Conservation (phyloP, 2,888 invertebrate species). For the Stenodera caucasica region DNA sequence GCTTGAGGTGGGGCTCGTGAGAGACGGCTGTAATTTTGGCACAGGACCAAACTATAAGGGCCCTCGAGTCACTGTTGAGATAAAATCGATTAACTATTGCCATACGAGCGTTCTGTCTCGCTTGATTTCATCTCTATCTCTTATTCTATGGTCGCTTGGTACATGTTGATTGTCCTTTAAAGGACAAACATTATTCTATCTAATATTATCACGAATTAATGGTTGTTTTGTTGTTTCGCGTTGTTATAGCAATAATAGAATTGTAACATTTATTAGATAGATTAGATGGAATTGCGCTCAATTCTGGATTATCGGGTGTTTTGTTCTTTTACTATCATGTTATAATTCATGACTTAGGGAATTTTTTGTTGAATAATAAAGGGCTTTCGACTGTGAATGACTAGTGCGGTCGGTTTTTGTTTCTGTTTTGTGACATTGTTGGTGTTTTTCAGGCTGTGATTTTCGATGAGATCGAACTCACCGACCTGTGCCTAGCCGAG, state of each 20-base stretch:
- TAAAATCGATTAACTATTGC: background rate
- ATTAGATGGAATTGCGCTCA: too few species aligned
- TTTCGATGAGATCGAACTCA: conserved; percentile 86
- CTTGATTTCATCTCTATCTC: background rate
- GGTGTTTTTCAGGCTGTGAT: conserved; percentile 74
- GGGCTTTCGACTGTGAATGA: too few species aligned
- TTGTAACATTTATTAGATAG: too few species aligned
- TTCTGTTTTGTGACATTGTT: conserved; percentile 18
- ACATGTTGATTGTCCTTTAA: background rate
- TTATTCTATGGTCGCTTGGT: too few species aligned
- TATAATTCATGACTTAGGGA: too few species aligned
- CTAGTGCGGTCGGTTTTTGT: too few species aligned
- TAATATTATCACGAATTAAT: background rate
- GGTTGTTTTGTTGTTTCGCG: background rate
- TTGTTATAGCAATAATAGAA: background rate
- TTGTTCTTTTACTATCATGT: too few species aligned
- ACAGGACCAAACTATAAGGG: background rate
- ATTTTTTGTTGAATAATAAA: too few species aligned
- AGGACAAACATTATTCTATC: background rate
- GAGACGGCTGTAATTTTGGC: background rate
- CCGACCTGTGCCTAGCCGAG: conserved; percentile 83
- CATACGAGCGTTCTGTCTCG: background rate
- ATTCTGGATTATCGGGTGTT: too few species aligned
- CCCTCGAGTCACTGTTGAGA: background rate
- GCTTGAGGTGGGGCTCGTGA: background rate